These are phyloP conservation scores for Drosophila orena DNA, from an alignment of 1,140 invertebrate genomes.

Conservation along the genomic window DNA sequence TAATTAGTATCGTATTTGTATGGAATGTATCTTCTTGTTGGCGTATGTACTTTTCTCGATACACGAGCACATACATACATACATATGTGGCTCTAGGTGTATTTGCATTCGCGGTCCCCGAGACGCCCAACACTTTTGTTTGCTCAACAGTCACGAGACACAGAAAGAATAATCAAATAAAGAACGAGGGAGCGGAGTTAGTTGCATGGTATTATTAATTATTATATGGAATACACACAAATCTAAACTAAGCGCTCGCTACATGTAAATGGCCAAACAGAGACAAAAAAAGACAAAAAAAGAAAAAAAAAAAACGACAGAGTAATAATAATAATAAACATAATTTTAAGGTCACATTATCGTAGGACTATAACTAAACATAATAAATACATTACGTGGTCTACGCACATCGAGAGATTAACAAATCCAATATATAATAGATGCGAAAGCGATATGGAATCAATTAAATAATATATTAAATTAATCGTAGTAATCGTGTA, in stretches of 20 bases:
- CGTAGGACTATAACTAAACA: conserved; percentile 36
- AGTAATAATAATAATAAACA: conserved; percentile 6
- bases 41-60: conserved; percentile 19
- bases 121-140: conserved; percentile 14
- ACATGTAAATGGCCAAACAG: conserved; percentile 64
- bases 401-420: conserved; percentile 36
- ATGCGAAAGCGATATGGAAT: conserved; percentile 33
- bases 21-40: conserved; percentile 42
- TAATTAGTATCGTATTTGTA: conserved; percentile 47
- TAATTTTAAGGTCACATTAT: conserved; percentile 29
- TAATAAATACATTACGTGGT: conserved; percentile 49
- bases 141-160: conserved; percentile 22
- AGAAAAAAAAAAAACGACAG: conserved; percentile 2
- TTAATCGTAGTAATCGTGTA: conserved; percentile 76
- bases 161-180: conserved; percentile 14
- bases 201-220: conserved; percentile 34
- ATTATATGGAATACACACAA: conserved; percentile 69
- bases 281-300: conserved; percentile 16
- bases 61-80: too few relatives aligned
- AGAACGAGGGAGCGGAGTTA: conserved; percentile 22
- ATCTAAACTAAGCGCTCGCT: conserved; percentile 45
- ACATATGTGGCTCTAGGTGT: conserved; percentile 10
- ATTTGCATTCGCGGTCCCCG: background rate
- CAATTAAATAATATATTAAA: conserved; percentile 55
- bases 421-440: conserved; percentile 45